Base-by-base conservation (phyloP, 1,140 invertebrate genomes). In the Danaus melanippus region DNA sequence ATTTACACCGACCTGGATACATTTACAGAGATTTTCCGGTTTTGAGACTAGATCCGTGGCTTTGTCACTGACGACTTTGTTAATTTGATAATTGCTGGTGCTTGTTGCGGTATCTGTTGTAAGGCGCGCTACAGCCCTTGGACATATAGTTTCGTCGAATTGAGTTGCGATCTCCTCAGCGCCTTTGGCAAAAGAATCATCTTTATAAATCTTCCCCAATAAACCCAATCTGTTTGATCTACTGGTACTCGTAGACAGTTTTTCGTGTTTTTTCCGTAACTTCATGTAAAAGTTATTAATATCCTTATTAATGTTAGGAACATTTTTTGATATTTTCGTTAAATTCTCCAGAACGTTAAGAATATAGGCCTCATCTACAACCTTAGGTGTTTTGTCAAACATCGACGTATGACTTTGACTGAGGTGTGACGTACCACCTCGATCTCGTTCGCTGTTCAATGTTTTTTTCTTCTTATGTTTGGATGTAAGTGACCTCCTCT, bases 341-440 rank as follows among this genome's bases (percentile, higher is more conserved):
- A 86, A 62, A 62, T 81, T 77, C 57, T 82, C 71, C 11, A 86
- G 52, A 8, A 86, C 41, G 12, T 74, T 54, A 2, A 78, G 45
- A 50, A 83, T 76, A 39, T 78, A 82, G 48, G 71, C 67, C 41
- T 83, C 79, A 49, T 82, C 74, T 10, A 84, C 75, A 21, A 69
- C 53, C 46, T 66, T 61, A 8, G 71, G 68, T 5, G 60, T 46
- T 10, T 55, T 71, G 12, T 66, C 56, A 53, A 64, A 62, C 39
- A 62, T 40, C 11, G 62, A 56, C 50, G 21, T 32, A 32, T 32
- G 21, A 8, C 21, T 32, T 32, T 32, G 21, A 32, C 21, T 32
- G 21, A 32, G 21, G 21, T 32, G 21, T 32, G 6, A 32, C 40
- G 48, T 45, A 42, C 46, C 10, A 12, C n/a, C 51, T 11, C 8